Conservation (phyloP, 2,888 invertebrate species). For the Microctonus aethiopoides region DNA sequence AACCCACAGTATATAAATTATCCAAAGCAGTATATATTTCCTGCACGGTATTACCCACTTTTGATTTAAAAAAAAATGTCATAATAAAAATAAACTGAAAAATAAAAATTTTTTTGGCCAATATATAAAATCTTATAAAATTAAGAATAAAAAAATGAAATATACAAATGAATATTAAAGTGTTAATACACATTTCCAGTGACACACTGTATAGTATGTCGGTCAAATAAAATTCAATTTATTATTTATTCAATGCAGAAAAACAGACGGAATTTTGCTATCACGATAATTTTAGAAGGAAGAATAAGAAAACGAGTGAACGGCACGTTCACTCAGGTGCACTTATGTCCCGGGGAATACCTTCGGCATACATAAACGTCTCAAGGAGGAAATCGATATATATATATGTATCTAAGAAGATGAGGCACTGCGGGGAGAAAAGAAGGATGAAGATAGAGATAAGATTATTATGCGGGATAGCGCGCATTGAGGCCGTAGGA, state of each 20-base stretch:
- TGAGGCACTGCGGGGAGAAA: conserved; percentile 16
- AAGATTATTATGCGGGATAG: conserved; percentile 50
- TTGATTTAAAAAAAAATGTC: too few relatives aligned
- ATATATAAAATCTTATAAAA: too few relatives aligned
- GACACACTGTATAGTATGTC: background rate
- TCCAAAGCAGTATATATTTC: too few relatives aligned
- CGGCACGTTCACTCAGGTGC: conserved; percentile 34
- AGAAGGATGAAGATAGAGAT: conserved; percentile 27
- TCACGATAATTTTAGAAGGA: conserved; percentile 12
- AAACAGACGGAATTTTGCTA: background rate
- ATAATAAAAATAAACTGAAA: too few relatives aligned
- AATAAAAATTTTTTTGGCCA: too few relatives aligned
- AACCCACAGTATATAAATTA: too few relatives aligned
- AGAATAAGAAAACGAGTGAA: conserved; percentile 26
- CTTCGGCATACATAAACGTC: conserved; percentile 39
- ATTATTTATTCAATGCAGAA: background rate
- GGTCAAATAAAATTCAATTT: background rate
- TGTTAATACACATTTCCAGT: too few relatives aligned
- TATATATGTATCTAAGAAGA: conserved; percentile 20
- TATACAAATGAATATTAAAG: too few relatives aligned
- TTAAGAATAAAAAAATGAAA: too few relatives aligned
- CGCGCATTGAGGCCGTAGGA: conserved; percentile 27
- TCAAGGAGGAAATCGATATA: background rate
- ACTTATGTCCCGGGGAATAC: conserved; percentile 37
- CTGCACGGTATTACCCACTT: too few relatives aligned